Conservation (phyloP, 2,797 vertebrate genomes). For the Lepus oiostolus region DNA sequence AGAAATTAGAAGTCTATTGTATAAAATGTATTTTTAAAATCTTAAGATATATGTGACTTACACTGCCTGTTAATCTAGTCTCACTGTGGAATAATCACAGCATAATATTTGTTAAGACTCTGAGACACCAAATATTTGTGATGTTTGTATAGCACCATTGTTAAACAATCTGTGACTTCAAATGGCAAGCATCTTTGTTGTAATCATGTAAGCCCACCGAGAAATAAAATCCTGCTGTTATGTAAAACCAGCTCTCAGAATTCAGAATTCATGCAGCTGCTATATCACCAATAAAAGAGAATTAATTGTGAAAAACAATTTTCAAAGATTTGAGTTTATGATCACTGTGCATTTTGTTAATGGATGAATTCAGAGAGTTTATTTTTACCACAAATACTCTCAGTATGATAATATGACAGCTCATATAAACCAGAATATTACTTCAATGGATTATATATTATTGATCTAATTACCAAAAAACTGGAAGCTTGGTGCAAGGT, state of each 20-base stretch:
- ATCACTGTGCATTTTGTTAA: conserved; percentile 93
- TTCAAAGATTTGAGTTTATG: conserved; percentile 87
- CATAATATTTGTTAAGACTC: conserved; percentile 84
- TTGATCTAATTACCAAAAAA: conserved; percentile 87
- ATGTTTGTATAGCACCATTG: conserved; percentile 82
- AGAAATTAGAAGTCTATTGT: conserved; percentile 74
- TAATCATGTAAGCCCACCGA: conserved; percentile 74
- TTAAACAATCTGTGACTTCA: conserved; percentile 69
- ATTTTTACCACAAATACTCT: conserved; percentile 89
- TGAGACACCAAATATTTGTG: conserved; percentile 84
- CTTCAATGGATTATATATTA: conserved; percentile 88
- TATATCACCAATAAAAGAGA: conserved; percentile 75
- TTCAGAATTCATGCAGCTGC: conserved; percentile 75
- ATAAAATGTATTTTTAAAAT: conserved; percentile 85
- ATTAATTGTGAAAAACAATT: conserved; percentile 77
- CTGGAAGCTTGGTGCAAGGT: conserved; percentile 88
- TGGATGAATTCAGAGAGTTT: conserved; percentile 88
- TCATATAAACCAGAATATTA: conserved; percentile 85
- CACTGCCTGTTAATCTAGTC: conserved; percentile 85
- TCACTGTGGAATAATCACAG: conserved; percentile 81
- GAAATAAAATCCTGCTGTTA: conserved; percentile 74
- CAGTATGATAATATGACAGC: conserved; percentile 87
- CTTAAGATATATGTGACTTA: conserved; percentile 84
- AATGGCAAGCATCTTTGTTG: conserved; percentile 78
- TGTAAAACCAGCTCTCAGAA: conserved; percentile 78